Base-by-base conservation (phyloP, 2,888 invertebrate species). In the Dysmachus trigonus region DNA sequence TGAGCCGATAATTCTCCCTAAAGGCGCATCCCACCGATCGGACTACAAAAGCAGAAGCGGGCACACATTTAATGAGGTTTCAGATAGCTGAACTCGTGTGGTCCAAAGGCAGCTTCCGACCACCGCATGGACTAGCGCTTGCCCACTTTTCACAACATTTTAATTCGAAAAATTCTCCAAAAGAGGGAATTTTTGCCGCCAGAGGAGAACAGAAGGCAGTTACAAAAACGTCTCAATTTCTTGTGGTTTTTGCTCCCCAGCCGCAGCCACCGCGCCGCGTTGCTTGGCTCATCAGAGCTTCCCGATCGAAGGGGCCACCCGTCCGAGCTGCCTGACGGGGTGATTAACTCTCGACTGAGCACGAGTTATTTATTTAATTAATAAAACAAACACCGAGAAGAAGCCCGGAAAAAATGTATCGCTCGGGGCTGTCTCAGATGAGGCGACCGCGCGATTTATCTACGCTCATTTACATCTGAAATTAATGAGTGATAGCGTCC, bases 401-500 rank as follows among this genome's bases (percentile, higher is more conserved):
- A 18, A 33, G 15, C 10, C 74, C 74, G 35, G 18, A 33, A 22
- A n/a, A 35, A 35, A 76, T 76, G 35, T 76, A 35, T 76, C 41
- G 76, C 76, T 41, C 35, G 47, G 31, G 30, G 31, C 30, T 10
- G 22, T 10, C 13, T 35, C 53, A 38, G 38, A 41, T 76, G 7
- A 27, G 38, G 18, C 22, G 10, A 5, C n/a, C n/a, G n/a, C n/a
- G 18, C 76, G 13, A 41, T 35, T 84, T 84, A 30, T 84, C 84
- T 84, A 30, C 72, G 47, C 72, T 84, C 47, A 84, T 84, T 84
- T 84, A 47, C 71, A 47, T 84, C 73, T 41, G 73, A 84, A 84
- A 84, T 84, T 84, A 84, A 84, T 84, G 84, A 84, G 47, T 31
- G 84, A 84, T 84, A 84, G 47, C 84, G 22, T 38, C 41, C 47